Evolutionary conservation across 1,140 invertebrate species (phyloP), one percentile per base, ranked within the genome.

Genomic region (Drosophila ohnishii): DNA sequence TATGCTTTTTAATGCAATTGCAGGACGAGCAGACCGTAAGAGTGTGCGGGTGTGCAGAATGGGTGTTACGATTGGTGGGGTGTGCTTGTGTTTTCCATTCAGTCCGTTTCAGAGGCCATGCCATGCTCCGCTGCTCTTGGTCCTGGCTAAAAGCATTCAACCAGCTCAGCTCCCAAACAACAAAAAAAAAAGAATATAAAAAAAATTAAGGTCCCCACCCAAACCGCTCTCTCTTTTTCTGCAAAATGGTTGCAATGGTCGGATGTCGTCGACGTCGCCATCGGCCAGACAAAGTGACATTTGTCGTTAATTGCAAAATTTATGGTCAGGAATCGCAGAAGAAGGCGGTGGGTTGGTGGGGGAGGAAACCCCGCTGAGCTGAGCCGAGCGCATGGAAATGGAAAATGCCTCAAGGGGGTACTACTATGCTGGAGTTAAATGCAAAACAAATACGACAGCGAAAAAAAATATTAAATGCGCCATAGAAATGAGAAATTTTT

Each of bases 1-100:
- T 88, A 88, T 88, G 84, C 85, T 88, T 88, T 88, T 88, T 88
- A 88, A 88, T 88, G 84, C 84, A 88, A 88, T 88, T 88, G 84
- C 84, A 88, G 83, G 72, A 80, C 83, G 83, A 87, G 55, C 85
- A 88, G 84, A 89, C 84, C 84, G 84, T 88, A 81, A 89, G 84
- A 72, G 83, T 78, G 82, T 56, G 83, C 75, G 48, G 84, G 57
- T 53, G 57, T 53, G 8, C 44, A 25, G 60, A 51, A 19, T 51
- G 48, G 64, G 14, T 7, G 56, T 10, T 14, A 13, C 50, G 39
- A 53, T 53, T n/a, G 22, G 9, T 50, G 10, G 61, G n/a, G 13
- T 28, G 22, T 5, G 25, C 25, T 28, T 28, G 16, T 2, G 28
- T 16, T 44, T 44, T 57, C 28, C 42, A 53, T 53, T 51, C 35